Percentiles rank a stretch among this genome's conserved stretches.
Evolutionary conservation across 1,140 invertebrate genomes (phyloP).

Genomic region (Camponotus pennsylvanicus): DNA sequence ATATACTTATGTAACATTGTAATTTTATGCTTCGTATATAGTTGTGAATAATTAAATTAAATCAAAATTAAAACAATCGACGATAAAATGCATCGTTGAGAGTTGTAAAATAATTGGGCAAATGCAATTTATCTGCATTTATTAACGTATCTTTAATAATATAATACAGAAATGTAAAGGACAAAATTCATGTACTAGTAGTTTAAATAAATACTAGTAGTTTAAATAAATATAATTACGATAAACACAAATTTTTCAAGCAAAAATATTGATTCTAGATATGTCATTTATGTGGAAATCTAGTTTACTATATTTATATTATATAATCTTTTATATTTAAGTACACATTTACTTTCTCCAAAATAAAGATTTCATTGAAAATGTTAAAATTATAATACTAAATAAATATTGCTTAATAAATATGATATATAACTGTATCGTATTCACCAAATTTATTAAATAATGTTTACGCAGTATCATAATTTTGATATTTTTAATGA

Average conservation of each 20-base stretch:
- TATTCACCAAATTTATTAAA: not conserved
- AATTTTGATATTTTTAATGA: not conserved
- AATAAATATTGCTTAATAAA: slow-evolving; percentile 4
- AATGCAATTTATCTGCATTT: slow-evolving; percentile 5
- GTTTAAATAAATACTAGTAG: slow-evolving; percentile 20
- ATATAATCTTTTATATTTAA: not conserved
- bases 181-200: not conserved
- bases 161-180: not conserved
- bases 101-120: slow-evolving; percentile 29
- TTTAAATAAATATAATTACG: slow-evolving; percentile 22
- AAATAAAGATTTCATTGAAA: not conserved
- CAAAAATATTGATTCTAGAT: not conserved
- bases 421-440: slow-evolving; percentile 15
- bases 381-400: not conserved
- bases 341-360: not conserved
- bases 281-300: not conserved
- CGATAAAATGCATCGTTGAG: slow-evolving; percentile 1
- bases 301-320: slow-evolving; percentile 11
- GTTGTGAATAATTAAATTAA: slow-evolving; percentile 33
- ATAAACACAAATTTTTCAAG: slow-evolving; percentile 2
- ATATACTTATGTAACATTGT: slow-evolving; percentile 6
- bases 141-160: not conserved
- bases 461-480: not conserved
- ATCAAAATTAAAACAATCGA: slow-evolving; percentile 13
- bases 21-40: slow-evolving; percentile 16